A percentile compares a stretch with the other conserved stretches of the same genome.
These are phyloP conservation scores for Leucoraja erinaceus DNA, from an alignment of 2,113 vertebrate species.

Conservation along the genomic window DNA sequence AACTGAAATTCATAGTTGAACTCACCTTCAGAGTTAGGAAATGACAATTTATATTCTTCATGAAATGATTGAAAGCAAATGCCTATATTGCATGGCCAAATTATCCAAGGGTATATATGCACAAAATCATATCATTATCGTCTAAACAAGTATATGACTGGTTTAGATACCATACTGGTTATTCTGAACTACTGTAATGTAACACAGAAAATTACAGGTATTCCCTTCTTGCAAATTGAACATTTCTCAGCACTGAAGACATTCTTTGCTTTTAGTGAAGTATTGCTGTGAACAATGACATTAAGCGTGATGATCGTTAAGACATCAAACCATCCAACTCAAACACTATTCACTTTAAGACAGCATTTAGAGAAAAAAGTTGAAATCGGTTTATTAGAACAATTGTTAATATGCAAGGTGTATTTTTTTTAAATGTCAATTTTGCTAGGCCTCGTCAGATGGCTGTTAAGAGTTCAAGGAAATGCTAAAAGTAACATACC, in stretches of 20 bases:
- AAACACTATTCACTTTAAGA: not conserved
- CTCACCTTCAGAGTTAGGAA: not conserved
- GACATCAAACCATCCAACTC: not conserved
- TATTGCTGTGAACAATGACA: not conserved
- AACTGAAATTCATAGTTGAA: not conserved
- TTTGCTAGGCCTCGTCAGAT: too few species aligned
- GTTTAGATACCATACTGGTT: not conserved
- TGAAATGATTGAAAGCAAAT: not conserved
- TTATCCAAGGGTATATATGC: not conserved
- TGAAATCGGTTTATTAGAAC: not conserved
- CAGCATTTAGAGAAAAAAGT: not conserved
- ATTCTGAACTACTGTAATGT: not conserved
- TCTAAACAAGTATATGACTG: not conserved
- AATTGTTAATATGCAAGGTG: not conserved
- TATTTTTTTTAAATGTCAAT: too few species aligned
- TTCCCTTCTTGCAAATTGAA: not conserved
- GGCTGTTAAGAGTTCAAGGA: too few species aligned
- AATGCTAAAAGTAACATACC: too few species aligned
- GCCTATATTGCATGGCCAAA: not conserved
- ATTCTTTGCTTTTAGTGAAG: not conserved
- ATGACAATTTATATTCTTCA: not conserved
- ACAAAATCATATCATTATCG: not conserved
- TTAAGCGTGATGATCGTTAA: not conserved
- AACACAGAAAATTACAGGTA: not conserved
- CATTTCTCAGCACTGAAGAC: not conserved